phyloP scores from a whole-genome alignment of 2,797 vertebrate species.

The Acanthornis magna region DNA sequence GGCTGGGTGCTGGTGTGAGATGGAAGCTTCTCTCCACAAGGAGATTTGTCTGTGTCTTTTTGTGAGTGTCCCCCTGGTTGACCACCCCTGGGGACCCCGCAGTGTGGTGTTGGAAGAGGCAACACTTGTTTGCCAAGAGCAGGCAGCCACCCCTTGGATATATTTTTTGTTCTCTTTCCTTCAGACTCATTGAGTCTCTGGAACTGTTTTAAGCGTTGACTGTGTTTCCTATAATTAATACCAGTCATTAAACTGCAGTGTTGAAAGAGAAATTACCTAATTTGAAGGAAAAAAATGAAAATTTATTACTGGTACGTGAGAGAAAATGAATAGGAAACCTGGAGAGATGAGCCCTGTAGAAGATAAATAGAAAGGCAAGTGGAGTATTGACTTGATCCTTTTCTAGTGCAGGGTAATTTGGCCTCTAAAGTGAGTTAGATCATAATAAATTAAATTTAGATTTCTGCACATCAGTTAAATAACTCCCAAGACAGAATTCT shows the following conservation, averaged over 20 bases:
- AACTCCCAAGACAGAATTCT: constrained; percentile 76
- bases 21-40: background rate
- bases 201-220: constrained; percentile 48
- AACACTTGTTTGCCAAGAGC: background rate
- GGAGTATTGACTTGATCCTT: constrained; percentile 79
- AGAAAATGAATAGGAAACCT: constrained; percentile 73
- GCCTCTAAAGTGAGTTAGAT: constrained; percentile 79
- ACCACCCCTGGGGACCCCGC: background rate
- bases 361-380: constrained; percentile 80
- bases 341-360: constrained; percentile 55
- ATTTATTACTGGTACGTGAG: constrained; percentile 71
- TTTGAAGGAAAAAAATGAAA: constrained; percentile 72
- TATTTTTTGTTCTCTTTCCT: background rate
- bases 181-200: constrained; percentile 24
- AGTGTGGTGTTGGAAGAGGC: accelerated
- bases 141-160: background rate
- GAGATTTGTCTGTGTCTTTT: background rate
- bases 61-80: background rate
- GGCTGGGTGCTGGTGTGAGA: background rate
- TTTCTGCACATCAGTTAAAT: constrained; percentile 79
- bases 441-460: constrained; percentile 82
- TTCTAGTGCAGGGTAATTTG: constrained; percentile 77
- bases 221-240: constrained; percentile 76
- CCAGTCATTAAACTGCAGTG: constrained; percentile 69
- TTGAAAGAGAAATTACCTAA: constrained; percentile 76